Percentiles rank a stretch among this genome's conserved stretches.
These are phyloP conservation scores for Corvus moneduloides DNA, from an alignment of 2,113 vertebrate genomes.

Conservation along the genomic window DNA sequence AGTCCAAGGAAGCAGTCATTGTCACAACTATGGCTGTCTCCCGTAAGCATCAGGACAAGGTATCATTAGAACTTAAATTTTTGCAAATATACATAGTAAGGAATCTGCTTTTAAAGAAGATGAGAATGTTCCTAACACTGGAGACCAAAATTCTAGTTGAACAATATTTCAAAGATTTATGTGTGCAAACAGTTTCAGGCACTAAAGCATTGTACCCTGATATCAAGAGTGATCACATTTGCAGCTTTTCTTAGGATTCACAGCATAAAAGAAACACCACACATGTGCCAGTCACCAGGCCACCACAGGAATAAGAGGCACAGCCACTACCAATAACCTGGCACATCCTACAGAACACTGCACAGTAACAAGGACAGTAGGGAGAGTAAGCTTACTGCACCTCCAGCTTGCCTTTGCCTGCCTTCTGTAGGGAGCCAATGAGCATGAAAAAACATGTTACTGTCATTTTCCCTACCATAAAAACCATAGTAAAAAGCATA, in stretches of 20 bases:
- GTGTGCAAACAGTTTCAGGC: background rate
- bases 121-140: background rate
- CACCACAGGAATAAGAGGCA: background rate
- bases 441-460: background rate
- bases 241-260: background rate
- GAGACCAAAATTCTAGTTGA: background rate
- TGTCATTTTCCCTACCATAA: background rate
- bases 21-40: background rate
- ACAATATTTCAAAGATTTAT: background rate
- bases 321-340: background rate
- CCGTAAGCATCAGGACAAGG: background rate
- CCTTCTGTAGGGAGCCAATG: rapidly evolving
- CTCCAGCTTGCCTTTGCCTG: background rate
- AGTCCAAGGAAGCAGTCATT: background rate
- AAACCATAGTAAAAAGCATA: background rate
- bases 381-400: background rate
- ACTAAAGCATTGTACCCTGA: background rate
- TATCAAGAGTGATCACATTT: background rate
- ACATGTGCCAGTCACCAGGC: background rate
- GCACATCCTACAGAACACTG: background rate
- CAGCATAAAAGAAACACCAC: background rate
- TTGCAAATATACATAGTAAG: background rate
- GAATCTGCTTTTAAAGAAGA: background rate
- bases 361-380: background rate
- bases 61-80: background rate